Evolutionary conservation across 2,888 invertebrate genomes (phyloP).

Genomic region (Apodemia zela): DNA sequence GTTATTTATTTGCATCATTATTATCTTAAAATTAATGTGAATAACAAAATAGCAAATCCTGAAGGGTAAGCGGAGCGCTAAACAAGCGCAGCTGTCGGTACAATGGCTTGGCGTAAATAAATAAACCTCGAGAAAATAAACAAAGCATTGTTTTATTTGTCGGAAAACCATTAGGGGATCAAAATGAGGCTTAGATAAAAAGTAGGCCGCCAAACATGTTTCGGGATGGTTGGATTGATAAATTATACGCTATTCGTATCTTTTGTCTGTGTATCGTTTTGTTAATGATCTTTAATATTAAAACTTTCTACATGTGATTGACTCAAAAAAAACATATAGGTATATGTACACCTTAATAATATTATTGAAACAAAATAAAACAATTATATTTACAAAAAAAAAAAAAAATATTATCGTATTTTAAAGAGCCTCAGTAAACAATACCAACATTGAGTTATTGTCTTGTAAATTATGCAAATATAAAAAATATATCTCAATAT

Average conservation of each 20-base stretch:
- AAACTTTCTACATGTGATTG: no score
- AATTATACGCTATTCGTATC: constrained; percentile 10
- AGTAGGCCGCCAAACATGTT: constrained; percentile 37
- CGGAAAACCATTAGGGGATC: constrained; percentile 65
- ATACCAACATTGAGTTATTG: no score
- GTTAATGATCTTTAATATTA: not conserved
- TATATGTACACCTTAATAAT: no score
- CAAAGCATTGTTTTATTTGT: constrained; percentile 66
- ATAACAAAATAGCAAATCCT: constrained; percentile 8
- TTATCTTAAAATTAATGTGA: not conserved
- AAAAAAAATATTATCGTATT: no score
- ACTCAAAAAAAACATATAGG: no score
- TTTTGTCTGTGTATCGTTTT: not conserved
- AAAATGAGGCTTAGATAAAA: constrained; percentile 55
- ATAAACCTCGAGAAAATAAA: constrained; percentile 62
- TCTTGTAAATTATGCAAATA: no score
- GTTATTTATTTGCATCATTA: not conserved
- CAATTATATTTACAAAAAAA: no score
- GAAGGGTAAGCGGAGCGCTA: constrained; percentile 56
- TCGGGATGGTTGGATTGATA: constrained; percentile 34
- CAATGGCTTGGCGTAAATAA: constrained; percentile 54
- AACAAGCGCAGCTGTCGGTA: constrained; percentile 64
- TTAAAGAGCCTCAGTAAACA: no score
- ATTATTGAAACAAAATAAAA: no score
- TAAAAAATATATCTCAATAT: no score